These are phyloP conservation scores for Cyanocitta stelleri DNA, from an alignment of 2,113 vertebrate genomes.

Conservation along the genomic window DNA sequence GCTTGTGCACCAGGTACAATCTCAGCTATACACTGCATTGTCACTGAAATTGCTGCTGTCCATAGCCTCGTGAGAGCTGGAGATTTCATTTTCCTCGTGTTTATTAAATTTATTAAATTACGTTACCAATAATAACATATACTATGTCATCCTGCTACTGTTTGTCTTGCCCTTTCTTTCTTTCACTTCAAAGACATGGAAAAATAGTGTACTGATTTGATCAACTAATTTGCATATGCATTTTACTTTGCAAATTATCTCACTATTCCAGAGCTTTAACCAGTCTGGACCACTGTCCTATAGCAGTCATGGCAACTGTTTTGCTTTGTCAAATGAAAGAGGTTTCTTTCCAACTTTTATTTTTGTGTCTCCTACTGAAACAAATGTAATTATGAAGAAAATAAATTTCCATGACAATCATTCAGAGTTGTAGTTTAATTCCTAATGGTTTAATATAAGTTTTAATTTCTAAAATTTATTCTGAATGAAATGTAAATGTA, in stretches of 20 bases:
- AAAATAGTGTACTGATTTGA: conserved; percentile 2
- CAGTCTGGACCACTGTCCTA: neutral
- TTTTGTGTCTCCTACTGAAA: neutral
- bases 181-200: neutral
- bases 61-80: neutral
- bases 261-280: conserved; percentile 20
- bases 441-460: neutral
- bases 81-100: neutral
- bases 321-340: neutral
- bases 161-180: neutral
- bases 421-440: neutral
- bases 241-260: conserved; percentile 45
- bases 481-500: neutral
- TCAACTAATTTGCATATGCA: conserved; percentile 32
- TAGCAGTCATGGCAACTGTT: neutral
- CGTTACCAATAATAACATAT: neutral
- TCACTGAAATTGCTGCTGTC: neutral
- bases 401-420: neutral
- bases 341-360: neutral
- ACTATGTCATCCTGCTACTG: neutral
- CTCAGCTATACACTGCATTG: neutral
- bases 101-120: neutral
- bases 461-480: conserved; percentile 8
- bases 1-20: neutral
- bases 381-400: conserved; percentile 16